Conservation (phyloP, 2,888 invertebrate genomes). For the Caenorhabditis sp. region DNA sequence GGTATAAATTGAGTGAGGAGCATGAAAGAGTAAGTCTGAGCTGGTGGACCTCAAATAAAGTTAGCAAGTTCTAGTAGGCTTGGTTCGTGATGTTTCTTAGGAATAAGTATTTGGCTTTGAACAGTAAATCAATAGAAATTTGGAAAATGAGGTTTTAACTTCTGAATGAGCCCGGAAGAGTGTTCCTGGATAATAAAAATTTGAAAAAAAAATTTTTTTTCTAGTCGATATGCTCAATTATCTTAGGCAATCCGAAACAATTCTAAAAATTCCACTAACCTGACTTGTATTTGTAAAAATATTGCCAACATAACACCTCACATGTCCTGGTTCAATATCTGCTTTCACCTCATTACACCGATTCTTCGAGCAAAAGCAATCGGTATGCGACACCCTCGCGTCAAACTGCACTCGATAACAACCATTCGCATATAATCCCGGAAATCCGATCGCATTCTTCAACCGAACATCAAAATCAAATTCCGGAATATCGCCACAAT, state of each 20-base stretch:
- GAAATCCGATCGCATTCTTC: conserved; percentile 40
- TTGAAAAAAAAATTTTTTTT: conserved; percentile 3
- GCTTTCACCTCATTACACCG: conserved; percentile 54
- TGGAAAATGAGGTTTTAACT: too few species aligned
- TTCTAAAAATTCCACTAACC: too few species aligned
- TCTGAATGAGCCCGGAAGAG: too few species aligned
- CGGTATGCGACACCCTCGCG: conserved; percentile 39
- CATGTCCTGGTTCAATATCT: conserved; percentile 44
- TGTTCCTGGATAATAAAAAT: too few species aligned
- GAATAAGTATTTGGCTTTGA: too few species aligned
- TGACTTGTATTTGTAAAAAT: conserved; percentile 39
- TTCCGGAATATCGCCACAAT: conserved; percentile 52
- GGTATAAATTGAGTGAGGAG: too few species aligned
- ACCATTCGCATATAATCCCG: conserved; percentile 56
- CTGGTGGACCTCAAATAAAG: too few species aligned
- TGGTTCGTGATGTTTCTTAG: too few species aligned
- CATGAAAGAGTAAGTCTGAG: too few species aligned
- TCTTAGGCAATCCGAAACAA: too few species aligned
- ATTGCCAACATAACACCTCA: conserved; percentile 53
- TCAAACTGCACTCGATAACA: conserved; percentile 58
- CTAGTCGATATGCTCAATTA: not conserved
- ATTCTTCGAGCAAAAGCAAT: conserved; percentile 57
- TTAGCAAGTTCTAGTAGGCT: too few species aligned
- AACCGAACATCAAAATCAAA: conserved; percentile 52
- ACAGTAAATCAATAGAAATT: too few species aligned